Conservation (phyloP, 2,113 vertebrate genomes). For the Trogon melanurus region DNA sequence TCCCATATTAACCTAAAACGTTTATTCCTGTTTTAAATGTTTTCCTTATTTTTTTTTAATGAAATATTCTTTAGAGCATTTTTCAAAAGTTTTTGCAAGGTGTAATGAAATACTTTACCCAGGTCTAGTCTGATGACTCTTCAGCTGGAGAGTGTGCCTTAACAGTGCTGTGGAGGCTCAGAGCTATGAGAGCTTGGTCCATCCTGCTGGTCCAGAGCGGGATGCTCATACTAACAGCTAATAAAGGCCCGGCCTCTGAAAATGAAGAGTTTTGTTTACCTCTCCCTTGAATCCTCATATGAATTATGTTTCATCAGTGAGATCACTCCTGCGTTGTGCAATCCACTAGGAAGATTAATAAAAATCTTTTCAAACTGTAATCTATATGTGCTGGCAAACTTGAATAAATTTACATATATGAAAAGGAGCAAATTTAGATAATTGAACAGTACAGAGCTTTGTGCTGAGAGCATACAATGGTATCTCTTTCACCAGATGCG, state of each 20-base stretch:
- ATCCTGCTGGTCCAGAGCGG: background rate
- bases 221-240: background rate
- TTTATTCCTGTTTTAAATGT: background rate
- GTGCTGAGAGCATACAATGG: background rate
- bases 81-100: background rate
- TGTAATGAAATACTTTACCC: background rate
- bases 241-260: background rate
- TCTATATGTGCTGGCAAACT: background rate
- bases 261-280: background rate
- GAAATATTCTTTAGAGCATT: background rate
- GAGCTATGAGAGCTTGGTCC: background rate
- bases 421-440: background rate
- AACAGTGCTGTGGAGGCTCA: background rate
- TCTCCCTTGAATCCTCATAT: background rate
- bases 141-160: background rate
- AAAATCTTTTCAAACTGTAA: background rate
- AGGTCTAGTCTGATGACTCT: background rate
- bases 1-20: background rate
- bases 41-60: background rate
- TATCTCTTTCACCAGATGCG: constrained; percentile 12
- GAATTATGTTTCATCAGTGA: background rate
- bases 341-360: background rate
- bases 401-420: constrained; percentile 9
- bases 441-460: constrained; percentile 17
- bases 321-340: background rate